Evolutionary conservation across 1,140 invertebrate genomes (phyloP), one percentile per base, ranked within the genome.

Genomic region (Cotesia typhae): DNA sequence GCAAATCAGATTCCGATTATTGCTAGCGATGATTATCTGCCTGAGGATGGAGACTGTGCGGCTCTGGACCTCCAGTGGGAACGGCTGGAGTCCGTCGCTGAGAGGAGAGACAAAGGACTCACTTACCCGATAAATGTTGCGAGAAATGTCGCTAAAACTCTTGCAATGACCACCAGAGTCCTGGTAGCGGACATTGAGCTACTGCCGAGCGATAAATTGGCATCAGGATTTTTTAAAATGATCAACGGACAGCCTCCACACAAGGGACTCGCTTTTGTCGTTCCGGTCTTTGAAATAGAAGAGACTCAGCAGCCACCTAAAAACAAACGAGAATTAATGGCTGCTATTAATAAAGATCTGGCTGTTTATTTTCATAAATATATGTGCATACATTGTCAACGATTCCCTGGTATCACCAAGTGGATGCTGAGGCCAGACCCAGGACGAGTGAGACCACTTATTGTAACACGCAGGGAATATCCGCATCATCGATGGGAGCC

Each of bases 401-500:
- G 90, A 74, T 94, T 95, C 82, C 93, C 93, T 14, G 92, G 92
- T 6, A 81, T 94, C 28, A 90, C 91, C 53, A 88, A 89, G 4
- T 95, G 93, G 92, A 77, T 87, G 78, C 78, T 93, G 12, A 83
- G 86, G 73, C 82, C 85, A 4, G 85, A 87, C 79, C 84, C 87
- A 35, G 87, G 85, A 47, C 88, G 80, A 73, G 81, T 77, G 75
- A 90, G 88, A 52, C 91, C 90, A 1, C 89, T 94, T 80, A 76
- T 92, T 74, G 88, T 92, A 4, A 91, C 91, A 0, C 90, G 88
- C 80, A 83, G 93, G 60, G 91, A 93, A 82, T 90, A 89, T 82
- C 92, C 92, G 0, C 91, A 91, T 82, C 92, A 94, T 75, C 87
- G 93, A 73, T 95, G 94, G 94, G 94, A 95, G 81, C 94, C 94